These are phyloP conservation scores for Indicator indicator DNA, from an alignment of 2,113 vertebrate genomes.

Conservation along the genomic window DNA sequence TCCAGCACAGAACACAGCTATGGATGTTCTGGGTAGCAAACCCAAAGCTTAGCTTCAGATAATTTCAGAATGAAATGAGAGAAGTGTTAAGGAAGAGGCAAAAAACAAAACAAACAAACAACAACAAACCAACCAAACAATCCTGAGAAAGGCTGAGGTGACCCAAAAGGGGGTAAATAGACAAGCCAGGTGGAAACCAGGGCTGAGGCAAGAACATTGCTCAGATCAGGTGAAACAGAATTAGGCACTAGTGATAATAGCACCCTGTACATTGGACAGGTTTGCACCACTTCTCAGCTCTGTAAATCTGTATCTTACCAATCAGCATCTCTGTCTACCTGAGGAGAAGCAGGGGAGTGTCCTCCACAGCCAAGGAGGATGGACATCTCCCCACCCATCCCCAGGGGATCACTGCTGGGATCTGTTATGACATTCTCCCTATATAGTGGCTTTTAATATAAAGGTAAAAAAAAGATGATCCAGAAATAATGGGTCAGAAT, in stretches of 20 bases:
- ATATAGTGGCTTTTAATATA: background rate
- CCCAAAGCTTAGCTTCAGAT: background rate
- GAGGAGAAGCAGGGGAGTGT: background rate
- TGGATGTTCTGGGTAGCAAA: background rate
- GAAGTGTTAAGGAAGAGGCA: background rate
- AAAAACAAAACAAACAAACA: background rate
- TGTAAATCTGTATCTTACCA: rapidly evolving
- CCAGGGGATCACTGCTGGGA: background rate
- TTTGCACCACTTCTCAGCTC: background rate
- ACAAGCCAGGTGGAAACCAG: background rate
- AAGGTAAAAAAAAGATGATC: background rate
- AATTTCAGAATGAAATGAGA: background rate
- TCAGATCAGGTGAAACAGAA: background rate
- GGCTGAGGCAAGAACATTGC: background rate
- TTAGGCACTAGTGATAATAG: background rate
- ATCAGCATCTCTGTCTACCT: background rate
- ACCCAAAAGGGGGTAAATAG: background rate
- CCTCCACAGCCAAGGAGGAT: background rate
- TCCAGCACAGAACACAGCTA: background rate
- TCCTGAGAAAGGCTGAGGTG: background rate
- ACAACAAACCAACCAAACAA: background rate
- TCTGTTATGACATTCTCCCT: background rate
- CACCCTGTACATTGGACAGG: background rate
- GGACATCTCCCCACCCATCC: no score
- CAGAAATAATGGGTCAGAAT: background rate